Evolutionary conservation across 2,888 invertebrate genomes (phyloP), one percentile per base, ranked within the genome.

Genomic region (Byasa hedistus): DNA sequence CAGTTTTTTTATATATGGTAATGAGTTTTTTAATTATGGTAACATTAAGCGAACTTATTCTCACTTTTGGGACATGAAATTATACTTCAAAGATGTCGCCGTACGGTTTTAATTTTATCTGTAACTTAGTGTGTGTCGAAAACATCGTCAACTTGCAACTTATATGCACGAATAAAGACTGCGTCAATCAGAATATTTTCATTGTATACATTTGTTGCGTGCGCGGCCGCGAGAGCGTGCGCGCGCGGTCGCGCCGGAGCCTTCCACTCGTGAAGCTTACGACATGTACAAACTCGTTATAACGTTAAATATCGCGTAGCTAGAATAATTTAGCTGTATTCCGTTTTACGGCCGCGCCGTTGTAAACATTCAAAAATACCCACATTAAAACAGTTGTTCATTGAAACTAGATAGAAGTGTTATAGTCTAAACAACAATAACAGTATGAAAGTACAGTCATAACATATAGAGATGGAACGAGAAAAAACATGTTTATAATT

Each of bases 281-380:
- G 76, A 81, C 75, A 80, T 88, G 88, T 90, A 90, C 90, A 91
- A 89, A 90, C 81, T 81, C 82, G 83, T 81, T 79, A 74, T 83
- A 79, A 81, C 78, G 76, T 80, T 79, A 84, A 32, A 32, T 82
- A 82, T 77, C 79, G 75, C 76, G 79, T 89, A 89, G 87, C 75
- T 89, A 89, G 86, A 80, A 80, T 89, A 89, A 89, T 87, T 85
- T 86, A 80, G 77, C 72, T 61, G 69, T 75, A 73, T 73, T 75
- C 5, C 74, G 72, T 72, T 65, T 58, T 2, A n/a, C 57, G 32
- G 4, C 4, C 10, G 32, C 27, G 17, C 39, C 15, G 17, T 12
- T 17, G 39, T 39, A 15, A 10, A 10, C 17, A 10, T 0, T 39
- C 39, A 39, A 39, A 44, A 44, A 17, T 17, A 17, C 17, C 44